phyloP scores from a whole-genome alignment of 2,113 vertebrate genomes.

The Heloderma charlesbogerti region DNA sequence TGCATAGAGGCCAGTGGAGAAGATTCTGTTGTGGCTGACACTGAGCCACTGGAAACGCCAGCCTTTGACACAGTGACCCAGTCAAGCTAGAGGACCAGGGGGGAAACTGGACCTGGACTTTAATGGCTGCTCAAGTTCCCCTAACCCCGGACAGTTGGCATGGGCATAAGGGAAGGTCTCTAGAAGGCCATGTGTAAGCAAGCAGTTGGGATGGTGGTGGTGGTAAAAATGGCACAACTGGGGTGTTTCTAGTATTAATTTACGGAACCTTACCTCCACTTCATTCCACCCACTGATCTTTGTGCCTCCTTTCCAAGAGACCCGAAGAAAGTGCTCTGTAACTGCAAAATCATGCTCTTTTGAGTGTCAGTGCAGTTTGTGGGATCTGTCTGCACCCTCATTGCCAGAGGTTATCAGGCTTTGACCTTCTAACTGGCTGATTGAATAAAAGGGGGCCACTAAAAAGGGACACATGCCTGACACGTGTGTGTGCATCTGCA shows the following conservation, averaged over 20 bases:
- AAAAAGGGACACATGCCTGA: neutral
- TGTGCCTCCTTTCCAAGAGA: neutral
- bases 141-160: accelerated
- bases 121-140: neutral
- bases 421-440: neutral
- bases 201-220: neutral
- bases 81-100: slow-evolving; percentile 42
- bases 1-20: slow-evolving; percentile 83
- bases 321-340: neutral
- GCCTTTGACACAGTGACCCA: neutral
- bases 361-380: neutral
- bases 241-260: neutral
- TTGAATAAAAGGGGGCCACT: slow-evolving; percentile 63
- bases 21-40: slow-evolving; percentile 81
- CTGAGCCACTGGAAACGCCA: neutral
- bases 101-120: accelerated
- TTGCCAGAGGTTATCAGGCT: neutral
- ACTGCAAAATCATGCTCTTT: accelerated
- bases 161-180: neutral
- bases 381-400: neutral
- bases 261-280: neutral
- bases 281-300: neutral
- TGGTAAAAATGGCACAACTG: neutral
- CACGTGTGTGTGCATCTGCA: neutral
- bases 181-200: neutral